Evolutionary conservation across 2,113 vertebrate species (phyloP).

Genomic region (Drymodes brunneopygia): DNA sequence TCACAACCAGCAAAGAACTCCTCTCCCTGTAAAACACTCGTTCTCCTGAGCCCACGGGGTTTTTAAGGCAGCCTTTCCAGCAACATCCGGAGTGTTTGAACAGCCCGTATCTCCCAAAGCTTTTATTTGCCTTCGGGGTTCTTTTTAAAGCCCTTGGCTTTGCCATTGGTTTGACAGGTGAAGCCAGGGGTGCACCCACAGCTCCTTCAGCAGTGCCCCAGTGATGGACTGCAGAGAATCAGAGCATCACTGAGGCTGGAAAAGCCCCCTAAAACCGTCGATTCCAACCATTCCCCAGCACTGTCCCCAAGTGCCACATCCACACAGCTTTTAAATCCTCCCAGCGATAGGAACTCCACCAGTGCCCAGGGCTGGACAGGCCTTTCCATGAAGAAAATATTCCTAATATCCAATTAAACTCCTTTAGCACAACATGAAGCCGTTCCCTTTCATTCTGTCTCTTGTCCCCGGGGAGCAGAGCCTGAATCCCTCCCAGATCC

Average conservation of each 20-base stretch:
- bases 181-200: not conserved
- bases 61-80: not conserved
- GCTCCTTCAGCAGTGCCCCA: not conserved
- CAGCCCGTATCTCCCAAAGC: accelerated
- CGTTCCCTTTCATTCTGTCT: accelerated
- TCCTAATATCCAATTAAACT: not conserved
- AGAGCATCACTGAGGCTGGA: not conserved
- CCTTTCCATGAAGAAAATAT: not conserved
- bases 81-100: accelerated
- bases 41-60: accelerated
- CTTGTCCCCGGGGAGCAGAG: not conserved
- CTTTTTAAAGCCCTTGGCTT: not conserved
- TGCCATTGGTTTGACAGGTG: accelerated
- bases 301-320: not conserved
- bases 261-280: not conserved
- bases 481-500: not conserved
- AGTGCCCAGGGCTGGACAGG: not conserved
- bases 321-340: not conserved
- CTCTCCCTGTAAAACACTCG: not conserved
- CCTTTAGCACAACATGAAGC: not conserved
- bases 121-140: not conserved
- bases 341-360: too few relatives aligned
- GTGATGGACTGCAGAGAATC: not conserved
- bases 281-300: not conserved
- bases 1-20: not conserved